Evolutionary conservation across 2,113 vertebrate genomes (phyloP).

Genomic region (Hypomesus transpacificus): DNA sequence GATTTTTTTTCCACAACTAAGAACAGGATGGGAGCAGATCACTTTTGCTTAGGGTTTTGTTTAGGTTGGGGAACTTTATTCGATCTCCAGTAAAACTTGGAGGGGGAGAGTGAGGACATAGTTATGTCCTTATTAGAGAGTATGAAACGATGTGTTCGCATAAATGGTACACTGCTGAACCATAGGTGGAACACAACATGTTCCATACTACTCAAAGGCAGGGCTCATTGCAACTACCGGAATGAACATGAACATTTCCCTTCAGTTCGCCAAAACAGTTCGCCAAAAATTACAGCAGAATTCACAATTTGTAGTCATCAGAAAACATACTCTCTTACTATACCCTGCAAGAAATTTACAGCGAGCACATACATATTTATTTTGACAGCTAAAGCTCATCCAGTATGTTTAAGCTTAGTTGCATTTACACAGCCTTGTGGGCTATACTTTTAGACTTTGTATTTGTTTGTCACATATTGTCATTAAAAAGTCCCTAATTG

Average conservation of each 20-base stretch:
- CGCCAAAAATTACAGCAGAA: too few species aligned
- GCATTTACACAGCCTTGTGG: constrained; percentile 14
- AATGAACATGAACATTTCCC: too few species aligned
- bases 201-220: too few species aligned
- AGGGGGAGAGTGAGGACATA: constrained; percentile 25
- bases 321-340: too few species aligned
- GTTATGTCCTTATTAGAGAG: constrained; percentile 41
- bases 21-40: constrained; percentile 32
- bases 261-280: too few species aligned
- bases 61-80: constrained; percentile 39
- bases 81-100: constrained; percentile 34
- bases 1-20: constrained; percentile 50
- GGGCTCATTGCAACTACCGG: too few species aligned
- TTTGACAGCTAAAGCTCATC: too few species aligned
- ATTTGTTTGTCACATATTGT: background rate
- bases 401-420: constrained; percentile 21
- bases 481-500: constrained; percentile 17
- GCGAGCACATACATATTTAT: too few species aligned
- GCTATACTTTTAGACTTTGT: background rate
- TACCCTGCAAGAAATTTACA: too few species aligned
- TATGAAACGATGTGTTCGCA: constrained; percentile 26
- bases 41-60: constrained; percentile 39
- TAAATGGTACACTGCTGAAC: constrained; percentile 15
- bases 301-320: too few species aligned
- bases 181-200: background rate